phyloP scores from a whole-genome alignment of 2,888 invertebrate genomes.

The Rutpela maculata region DNA sequence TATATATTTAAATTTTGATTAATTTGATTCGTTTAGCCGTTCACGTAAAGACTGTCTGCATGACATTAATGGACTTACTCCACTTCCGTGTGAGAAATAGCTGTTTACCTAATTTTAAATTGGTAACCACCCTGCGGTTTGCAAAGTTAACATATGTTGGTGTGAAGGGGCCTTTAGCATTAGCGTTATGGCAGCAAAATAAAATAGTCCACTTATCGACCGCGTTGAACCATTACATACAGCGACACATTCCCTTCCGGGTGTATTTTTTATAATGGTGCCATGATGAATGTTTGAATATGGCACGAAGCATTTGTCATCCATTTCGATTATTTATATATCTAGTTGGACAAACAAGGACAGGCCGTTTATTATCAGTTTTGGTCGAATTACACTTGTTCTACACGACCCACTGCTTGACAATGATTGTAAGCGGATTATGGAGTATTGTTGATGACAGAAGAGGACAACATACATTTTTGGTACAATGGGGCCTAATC shows the following conservation, averaged over 20 bases:
- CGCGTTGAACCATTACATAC: constrained; percentile 68
- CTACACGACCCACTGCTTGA: constrained; percentile 56
- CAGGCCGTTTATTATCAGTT: constrained; percentile 60
- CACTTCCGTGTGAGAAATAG: background rate
- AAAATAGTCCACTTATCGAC: constrained; percentile 67
- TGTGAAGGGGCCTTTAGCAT: constrained; percentile 38
- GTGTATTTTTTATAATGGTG: constrained; percentile 50
- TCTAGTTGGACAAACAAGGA: constrained; percentile 60
- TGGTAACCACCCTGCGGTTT: constrained; percentile 7
- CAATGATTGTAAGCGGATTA: constrained; percentile 65
- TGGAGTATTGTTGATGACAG: constrained; percentile 63
- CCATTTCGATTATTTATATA: constrained; percentile 64
- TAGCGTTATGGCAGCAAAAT: constrained; percentile 43
- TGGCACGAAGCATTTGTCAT: constrained; percentile 63
- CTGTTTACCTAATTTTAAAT: background rate
- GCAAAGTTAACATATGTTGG: constrained; percentile 39
- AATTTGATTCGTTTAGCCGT: too few species aligned
- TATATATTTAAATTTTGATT: too few species aligned
- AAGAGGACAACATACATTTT: constrained; percentile 65
- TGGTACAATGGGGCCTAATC: constrained; percentile 50
- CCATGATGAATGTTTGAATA: constrained; percentile 50
- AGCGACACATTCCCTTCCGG: constrained; percentile 67
- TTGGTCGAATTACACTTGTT: constrained; percentile 62
- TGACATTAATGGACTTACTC: background rate
- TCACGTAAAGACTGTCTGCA: too few species aligned